A percentile compares a stretch with the other conserved stretches of the same genome.
These are phyloP conservation scores for Pogonocherus hispidulus DNA, from an alignment of 2,888 invertebrate species.

Conservation along the genomic window DNA sequence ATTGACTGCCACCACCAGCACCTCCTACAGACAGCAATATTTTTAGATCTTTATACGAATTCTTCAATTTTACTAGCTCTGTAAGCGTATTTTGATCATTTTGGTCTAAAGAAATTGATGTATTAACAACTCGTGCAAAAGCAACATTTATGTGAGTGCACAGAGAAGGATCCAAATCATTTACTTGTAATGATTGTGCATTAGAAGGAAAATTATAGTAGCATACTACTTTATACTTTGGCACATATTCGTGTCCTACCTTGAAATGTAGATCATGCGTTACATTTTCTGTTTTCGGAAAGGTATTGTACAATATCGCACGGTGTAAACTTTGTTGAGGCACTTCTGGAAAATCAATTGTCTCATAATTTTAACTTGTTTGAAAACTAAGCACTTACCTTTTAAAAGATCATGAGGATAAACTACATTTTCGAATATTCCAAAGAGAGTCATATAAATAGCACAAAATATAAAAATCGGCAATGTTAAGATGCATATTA, in stretches of 20 bases:
- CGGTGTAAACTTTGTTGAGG: conserved; percentile 54
- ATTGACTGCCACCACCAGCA: conserved; percentile 73
- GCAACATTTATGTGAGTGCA: conserved; percentile 90
- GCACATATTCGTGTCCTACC: conserved; percentile 25
- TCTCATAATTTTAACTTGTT: conserved; percentile 9
- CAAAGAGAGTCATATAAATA: conserved; percentile 54
- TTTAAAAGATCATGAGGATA: conserved; percentile 49
- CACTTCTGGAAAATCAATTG: conserved; percentile 50
- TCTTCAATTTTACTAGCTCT: conserved; percentile 70
- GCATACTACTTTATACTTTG: conserved; percentile 72
- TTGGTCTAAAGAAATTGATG: conserved; percentile 72
- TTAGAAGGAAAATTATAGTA: conserved; percentile 76
- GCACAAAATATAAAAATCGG: conserved; percentile 56
- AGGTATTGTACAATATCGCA: conserved; percentile 58
- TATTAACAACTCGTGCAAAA: conserved; percentile 77
- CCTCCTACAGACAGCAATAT: conserved; percentile 85
- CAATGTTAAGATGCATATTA: conserved; percentile 50
- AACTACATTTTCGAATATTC: conserved; percentile 50
- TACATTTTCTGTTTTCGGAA: conserved; percentile 43
- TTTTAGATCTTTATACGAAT: conserved; percentile 77
- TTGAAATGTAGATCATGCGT: conserved; percentile 45
- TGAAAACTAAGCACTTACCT: conserved; percentile 41
- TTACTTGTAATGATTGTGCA: conserved; percentile 55
- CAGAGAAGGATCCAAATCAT: conserved; percentile 76
- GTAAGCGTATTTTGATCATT: conserved; percentile 56